Evolutionary conservation across 2,888 invertebrate species (phyloP), one percentile per base, ranked within the genome.

Genomic region (Arrhopalites spinosus): DNA sequence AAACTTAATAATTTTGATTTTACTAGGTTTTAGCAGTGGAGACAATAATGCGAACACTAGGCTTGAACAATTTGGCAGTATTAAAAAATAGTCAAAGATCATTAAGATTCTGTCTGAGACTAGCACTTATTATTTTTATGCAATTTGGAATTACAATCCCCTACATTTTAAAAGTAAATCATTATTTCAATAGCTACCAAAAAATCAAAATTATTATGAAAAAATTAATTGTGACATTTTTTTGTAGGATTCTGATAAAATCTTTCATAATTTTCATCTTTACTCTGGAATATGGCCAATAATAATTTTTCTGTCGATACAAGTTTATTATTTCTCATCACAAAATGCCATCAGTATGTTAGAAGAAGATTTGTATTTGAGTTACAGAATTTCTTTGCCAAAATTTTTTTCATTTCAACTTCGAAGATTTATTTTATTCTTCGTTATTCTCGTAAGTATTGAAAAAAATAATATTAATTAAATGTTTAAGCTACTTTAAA

Each of bases 311-410:
- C 15, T 63, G 30, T 17, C 17, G 13, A 17, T 30, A 2, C 63
- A 63, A 63, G 25, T 13, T 3, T 17, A 29, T 8, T 8, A 63
- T 63, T 63, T 63, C 11, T 63, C 63, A 27, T 27, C 23, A 29
- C 11, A 15, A 13, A 29, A 63, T 29, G 13, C 5, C 25, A 27
- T 63, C 1, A 17, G 8, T 25, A 63, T 63, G 63, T 30, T 63
- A 8, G 29, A 63, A 63, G 63, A 63, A 29, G 63, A 63, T 29
- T 29, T 63, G 27, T 63, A 63, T 63, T 15, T 63, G 11, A 63
- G 29, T 29, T 63, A 63, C 30, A 27, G 63, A 29, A 27, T 63
- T 13, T 29, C 13, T 29, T 29, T 63, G 1, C 7, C 63, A 1
- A 63, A 63, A 63, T 3, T 63, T 17, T 63, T 63, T 29, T 8